A percentile compares a stretch with the other conserved stretches of the same genome.
Evolutionary conservation across 2,888 invertebrate species (phyloP).

Genomic region (Cantharis rustica): DNA sequence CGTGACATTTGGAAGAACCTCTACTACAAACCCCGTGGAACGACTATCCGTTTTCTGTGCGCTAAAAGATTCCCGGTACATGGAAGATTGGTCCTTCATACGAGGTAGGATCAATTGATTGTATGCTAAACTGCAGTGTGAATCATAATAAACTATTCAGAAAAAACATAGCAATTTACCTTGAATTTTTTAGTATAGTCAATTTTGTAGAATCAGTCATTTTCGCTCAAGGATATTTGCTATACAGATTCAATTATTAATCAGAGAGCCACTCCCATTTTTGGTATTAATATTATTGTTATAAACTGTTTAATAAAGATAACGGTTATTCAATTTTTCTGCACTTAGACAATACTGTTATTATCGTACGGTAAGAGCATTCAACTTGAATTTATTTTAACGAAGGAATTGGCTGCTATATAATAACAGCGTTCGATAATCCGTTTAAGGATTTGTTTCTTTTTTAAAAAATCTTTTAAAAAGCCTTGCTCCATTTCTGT

Average conservation of each 20-base stretch:
- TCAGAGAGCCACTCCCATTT: conserved; percentile 1
- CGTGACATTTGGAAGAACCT: neutral
- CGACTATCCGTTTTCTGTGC: neutral
- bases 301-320: neutral
- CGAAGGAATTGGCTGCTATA: too few species aligned
- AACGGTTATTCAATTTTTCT: neutral
- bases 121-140: neutral
- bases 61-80: neutral
- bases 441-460: neutral
- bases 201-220: conserved; percentile 4
- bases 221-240: conserved; percentile 4
- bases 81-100: neutral
- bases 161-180: neutral
- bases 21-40: neutral
- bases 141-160: neutral
- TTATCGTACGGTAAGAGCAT: neutral
- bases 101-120: neutral
- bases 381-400: neutral
- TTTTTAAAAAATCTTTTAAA: neutral
- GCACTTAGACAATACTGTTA: neutral
- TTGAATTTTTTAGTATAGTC: neutral
- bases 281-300: neutral
- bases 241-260: conserved; percentile 11
- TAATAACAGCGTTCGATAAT: neutral
- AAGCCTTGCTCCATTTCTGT: neutral